A percentile compares a stretch with the other conserved stretches of the same genome.
Evolutionary conservation across 2,797 vertebrate species (phyloP).

Genomic region (Muraenolepis orangiensis): DNA sequence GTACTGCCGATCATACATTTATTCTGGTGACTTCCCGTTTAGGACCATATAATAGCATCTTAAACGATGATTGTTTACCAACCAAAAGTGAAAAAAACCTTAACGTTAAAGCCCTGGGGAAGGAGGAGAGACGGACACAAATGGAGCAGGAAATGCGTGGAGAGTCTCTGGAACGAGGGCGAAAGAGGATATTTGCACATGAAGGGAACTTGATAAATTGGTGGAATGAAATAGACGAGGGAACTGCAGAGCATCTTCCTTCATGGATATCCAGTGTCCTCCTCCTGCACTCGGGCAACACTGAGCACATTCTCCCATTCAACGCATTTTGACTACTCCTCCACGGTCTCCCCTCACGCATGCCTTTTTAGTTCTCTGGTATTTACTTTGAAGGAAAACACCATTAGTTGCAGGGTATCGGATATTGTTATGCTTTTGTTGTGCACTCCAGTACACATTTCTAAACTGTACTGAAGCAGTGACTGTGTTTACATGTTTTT

Average conservation of each 20-base stretch:
- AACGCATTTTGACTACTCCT: conserved; percentile 1
- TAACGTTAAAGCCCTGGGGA: too few relatives aligned
- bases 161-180: too few relatives aligned
- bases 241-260: neutral
- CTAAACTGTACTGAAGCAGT: neutral
- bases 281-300: neutral
- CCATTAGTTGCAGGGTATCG: neutral
- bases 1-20: neutral
- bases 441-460: neutral
- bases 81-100: too few relatives aligned
- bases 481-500: neutral
- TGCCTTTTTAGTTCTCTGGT: neutral
- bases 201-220: neutral
- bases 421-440: neutral
- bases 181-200: too few relatives aligned
- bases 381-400: neutral
- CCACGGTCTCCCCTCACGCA: neutral
- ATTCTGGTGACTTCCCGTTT: too few relatives aligned
- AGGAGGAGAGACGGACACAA: too few relatives aligned
- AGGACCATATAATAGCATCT: too few relatives aligned
- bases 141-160: too few relatives aligned
- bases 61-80: too few relatives aligned
- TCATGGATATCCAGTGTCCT: neutral
- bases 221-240: neutral
- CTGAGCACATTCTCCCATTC: conserved; percentile 9